phyloP scores from a whole-genome alignment of 1,140 invertebrate genomes.

The Atta colombica region DNA sequence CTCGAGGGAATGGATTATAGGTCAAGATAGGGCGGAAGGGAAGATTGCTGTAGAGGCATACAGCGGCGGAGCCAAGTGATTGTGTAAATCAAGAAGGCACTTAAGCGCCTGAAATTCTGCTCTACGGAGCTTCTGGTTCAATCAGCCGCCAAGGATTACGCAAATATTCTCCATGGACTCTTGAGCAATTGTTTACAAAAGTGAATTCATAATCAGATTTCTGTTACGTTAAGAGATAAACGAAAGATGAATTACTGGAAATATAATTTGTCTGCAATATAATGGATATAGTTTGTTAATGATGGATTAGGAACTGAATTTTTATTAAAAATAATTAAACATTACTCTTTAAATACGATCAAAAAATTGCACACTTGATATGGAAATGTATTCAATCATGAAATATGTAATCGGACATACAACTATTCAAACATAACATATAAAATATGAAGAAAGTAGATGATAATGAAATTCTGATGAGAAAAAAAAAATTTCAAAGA shows the following conservation, averaged over 20 bases:
- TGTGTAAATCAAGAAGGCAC: slow-evolving; percentile 78
- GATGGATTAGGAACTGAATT: background rate
- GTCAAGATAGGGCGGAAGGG: slow-evolving; percentile 31
- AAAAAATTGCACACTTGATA: background rate
- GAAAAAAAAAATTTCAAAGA: background rate
- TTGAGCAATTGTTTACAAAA: background rate
- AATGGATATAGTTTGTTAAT: background rate
- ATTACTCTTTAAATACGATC: background rate
- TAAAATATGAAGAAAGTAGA: slow-evolving; percentile 5
- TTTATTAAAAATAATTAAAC: slow-evolving; percentile 9
- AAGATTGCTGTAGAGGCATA: slow-evolving; percentile 31
- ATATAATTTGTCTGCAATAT: background rate
- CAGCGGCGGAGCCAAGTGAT: slow-evolving; percentile 66
- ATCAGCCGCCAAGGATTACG: slow-evolving; percentile 41
- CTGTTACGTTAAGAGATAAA: background rate
- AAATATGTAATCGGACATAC: background rate
- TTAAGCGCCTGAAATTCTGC: slow-evolving; percentile 72
- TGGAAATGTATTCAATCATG: background rate
- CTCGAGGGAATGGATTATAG: slow-evolving; percentile 43
- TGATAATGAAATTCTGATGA: background rate
- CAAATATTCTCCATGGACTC: background rate
- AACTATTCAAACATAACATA: background rate
- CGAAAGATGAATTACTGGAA: background rate
- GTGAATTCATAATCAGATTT: slow-evolving; percentile 8
- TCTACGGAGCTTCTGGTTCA: slow-evolving; percentile 17